These are phyloP conservation scores for Stenichneumon culpator DNA, from an alignment of 2,888 invertebrate genomes.

Conservation along the genomic window DNA sequence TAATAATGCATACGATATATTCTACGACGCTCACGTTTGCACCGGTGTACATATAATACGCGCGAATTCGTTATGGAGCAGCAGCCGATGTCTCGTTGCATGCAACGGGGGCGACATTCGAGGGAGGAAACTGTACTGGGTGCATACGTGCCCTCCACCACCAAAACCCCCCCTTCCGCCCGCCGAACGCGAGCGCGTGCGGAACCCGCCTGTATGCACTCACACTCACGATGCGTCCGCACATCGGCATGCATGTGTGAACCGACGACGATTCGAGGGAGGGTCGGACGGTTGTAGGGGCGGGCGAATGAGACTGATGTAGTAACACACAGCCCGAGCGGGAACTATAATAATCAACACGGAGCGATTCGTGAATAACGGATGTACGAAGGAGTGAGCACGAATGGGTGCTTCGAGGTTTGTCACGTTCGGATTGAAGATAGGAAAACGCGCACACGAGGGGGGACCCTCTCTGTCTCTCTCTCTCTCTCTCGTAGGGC, in stretches of 20 bases:
- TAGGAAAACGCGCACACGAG: slow-evolving; percentile 30
- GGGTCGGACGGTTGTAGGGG: slow-evolving; percentile 18
- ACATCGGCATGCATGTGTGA: slow-evolving; percentile 19
- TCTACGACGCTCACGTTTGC: slow-evolving; percentile 16
- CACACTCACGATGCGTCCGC: slow-evolving; percentile 25
- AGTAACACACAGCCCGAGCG: slow-evolving; percentile 36
- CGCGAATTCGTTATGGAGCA: slow-evolving; percentile 30
- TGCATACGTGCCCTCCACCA: not conserved
- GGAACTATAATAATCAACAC: slow-evolving; percentile 73
- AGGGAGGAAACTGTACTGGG: slow-evolving; percentile 15
- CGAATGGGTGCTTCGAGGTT: slow-evolving; percentile 71
- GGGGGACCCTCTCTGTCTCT: not conserved
- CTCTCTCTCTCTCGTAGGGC: not conserved
- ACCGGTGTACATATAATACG: slow-evolving; percentile 27
- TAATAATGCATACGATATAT: slow-evolving; percentile 32
- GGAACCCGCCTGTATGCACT: slow-evolving; percentile 30
- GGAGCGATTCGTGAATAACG: slow-evolving; percentile 72
- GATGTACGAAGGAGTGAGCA: slow-evolving; percentile 74
- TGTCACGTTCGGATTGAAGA: slow-evolving; percentile 73
- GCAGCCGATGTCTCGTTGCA: slow-evolving; percentile 28
- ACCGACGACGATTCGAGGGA: slow-evolving; percentile 22
- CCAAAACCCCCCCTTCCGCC: not conserved
- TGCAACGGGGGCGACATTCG: slow-evolving; percentile 11
- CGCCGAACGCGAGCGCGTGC: slow-evolving; percentile 27
- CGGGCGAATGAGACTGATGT: slow-evolving; percentile 42